Conservation (phyloP, 2,888 invertebrate genomes). For the Amiota communis region DNA sequence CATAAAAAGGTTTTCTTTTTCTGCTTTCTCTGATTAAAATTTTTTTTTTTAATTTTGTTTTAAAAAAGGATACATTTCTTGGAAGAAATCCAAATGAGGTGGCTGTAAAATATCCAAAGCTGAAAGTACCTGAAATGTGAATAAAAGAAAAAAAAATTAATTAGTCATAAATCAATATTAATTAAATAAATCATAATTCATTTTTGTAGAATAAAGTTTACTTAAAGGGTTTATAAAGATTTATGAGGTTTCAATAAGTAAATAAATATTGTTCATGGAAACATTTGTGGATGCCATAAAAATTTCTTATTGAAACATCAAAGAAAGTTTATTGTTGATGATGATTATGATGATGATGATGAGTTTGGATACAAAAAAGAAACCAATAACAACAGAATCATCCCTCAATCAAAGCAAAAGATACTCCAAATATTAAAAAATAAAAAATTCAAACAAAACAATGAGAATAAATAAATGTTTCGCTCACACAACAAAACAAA, state of each 20-base stretch:
- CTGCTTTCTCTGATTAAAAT: not conserved
- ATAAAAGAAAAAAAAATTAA: slow-evolving; percentile 29
- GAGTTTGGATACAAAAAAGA: no score
- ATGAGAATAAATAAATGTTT: not conserved
- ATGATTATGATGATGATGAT: no score
- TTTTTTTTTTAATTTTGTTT: slow-evolving; percentile 39
- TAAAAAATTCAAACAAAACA: not conserved
- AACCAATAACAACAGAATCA: not conserved
- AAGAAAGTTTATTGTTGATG: no score
- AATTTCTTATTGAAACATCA: no score
- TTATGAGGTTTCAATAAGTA: no score
- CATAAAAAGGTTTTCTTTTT: not conserved
- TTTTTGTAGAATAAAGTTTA: no score
- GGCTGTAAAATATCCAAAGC: slow-evolving; percentile 99
- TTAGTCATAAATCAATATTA: slow-evolving; percentile 31
- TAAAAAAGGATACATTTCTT: slow-evolving; percentile 98
- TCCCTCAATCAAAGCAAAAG: not conserved
- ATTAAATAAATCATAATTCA: no score
- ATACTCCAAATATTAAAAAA: slow-evolving; percentile 26
- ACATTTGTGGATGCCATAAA: no score
- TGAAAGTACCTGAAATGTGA: slow-evolving; percentile 87
- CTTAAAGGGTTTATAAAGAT: no score
- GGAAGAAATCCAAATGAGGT: slow-evolving; percentile 98
- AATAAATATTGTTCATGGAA: no score
- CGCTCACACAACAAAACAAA: not conserved